Conservation (phyloP, 2,888 invertebrate species). For the Beris morrisii region DNA sequence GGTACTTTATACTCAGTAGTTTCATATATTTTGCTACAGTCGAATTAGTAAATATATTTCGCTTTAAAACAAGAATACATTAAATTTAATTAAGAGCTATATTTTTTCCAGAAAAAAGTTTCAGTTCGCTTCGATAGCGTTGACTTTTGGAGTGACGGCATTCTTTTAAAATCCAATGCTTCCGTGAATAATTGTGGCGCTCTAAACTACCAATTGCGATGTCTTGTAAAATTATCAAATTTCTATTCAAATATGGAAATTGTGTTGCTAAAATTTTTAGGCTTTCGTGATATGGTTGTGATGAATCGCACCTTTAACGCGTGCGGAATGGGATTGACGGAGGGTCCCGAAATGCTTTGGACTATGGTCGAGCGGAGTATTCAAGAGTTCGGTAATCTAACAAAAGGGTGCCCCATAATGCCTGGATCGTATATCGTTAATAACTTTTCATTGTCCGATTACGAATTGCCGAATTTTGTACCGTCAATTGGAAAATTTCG, state of each 20-base stretch:
- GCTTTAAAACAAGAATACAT: too few relatives aligned
- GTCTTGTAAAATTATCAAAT: neutral
- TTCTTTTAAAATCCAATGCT: neutral
- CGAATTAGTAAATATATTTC: too few relatives aligned
- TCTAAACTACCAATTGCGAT: neutral
- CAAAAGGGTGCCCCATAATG: neutral
- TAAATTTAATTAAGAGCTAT: too few relatives aligned
- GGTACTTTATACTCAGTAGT: too few relatives aligned
- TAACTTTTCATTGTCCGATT: neutral
- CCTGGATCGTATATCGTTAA: neutral
- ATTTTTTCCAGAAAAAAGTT: constrained; percentile 9
- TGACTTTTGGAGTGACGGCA: neutral
- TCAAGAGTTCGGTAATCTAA: constrained; percentile 1
- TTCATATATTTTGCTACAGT: too few relatives aligned
- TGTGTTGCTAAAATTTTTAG: neutral
- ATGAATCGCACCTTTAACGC: constrained; percentile 14
- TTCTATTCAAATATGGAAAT: constrained; percentile 3
- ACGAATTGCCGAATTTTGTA: constrained; percentile 1
- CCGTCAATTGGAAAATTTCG: neutral
- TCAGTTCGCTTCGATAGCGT: neutral
- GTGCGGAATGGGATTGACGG: neutral
- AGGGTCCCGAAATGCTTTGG: neutral
- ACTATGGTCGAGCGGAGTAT: neutral
- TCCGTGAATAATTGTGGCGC: neutral
- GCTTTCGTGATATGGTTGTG: neutral